These are phyloP conservation scores for Metacarcinus magister DNA, from an alignment of 2,888 invertebrate genomes.

Conservation along the genomic window DNA sequence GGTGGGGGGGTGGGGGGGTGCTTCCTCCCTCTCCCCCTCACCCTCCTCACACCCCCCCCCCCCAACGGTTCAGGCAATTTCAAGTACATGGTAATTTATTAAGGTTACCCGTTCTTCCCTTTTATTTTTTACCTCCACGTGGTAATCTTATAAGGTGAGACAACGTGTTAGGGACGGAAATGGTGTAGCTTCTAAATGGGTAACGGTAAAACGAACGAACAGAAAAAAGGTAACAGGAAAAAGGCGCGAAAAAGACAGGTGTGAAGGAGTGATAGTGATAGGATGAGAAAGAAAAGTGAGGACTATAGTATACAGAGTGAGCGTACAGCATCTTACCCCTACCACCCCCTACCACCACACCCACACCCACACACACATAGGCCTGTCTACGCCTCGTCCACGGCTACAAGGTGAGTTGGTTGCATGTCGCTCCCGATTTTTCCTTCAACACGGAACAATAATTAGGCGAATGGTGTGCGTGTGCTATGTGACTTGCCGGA, in stretches of 20 bases:
- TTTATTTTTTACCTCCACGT: background rate
- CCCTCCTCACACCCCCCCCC: background rate
- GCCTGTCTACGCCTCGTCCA: slow-evolving; percentile 40
- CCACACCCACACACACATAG: slow-evolving; percentile 35
- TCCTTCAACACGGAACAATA: slow-evolving; percentile 70
- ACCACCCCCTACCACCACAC: background rate
- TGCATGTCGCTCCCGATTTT: slow-evolving; percentile 72
- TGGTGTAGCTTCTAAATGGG: background rate
- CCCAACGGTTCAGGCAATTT: slow-evolving; percentile 10
- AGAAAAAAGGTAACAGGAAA: background rate
- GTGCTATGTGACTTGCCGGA: slow-evolving; percentile 72
- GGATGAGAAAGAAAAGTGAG: background rate
- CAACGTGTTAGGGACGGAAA: background rate
- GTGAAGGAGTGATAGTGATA: background rate
- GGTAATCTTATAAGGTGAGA: background rate
- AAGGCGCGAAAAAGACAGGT: background rate
- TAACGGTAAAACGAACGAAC: background rate
- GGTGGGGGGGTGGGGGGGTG: background rate
- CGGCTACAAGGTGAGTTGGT: background rate
- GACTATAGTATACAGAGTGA: background rate
- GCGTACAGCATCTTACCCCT: background rate
- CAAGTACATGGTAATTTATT: background rate
- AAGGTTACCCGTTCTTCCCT: background rate
- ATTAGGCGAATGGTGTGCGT: slow-evolving; percentile 69
- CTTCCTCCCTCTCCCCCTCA: background rate